Conservation (phyloP, 2,888 invertebrate genomes). For the Steinernema carpocapsae region DNA sequence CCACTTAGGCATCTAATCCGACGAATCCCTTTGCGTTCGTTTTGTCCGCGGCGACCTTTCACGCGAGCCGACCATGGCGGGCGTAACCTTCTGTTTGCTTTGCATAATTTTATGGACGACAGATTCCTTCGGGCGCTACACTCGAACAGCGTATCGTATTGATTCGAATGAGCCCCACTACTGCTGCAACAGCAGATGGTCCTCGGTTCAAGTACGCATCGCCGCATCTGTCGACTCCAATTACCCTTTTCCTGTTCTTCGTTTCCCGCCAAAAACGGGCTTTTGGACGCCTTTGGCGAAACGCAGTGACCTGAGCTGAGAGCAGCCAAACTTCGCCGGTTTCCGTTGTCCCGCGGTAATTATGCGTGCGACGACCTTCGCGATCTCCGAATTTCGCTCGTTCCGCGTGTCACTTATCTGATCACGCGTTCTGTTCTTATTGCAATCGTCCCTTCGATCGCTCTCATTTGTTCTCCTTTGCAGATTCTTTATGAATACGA, state of each 20-base stretch:
- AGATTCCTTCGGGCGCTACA: neutral
- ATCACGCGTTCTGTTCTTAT: no score
- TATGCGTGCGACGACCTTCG: conserved; percentile 4
- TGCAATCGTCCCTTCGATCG: conserved; percentile 1
- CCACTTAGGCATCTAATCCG: neutral
- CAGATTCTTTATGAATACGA: conserved; percentile 3
- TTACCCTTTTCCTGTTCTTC: neutral
- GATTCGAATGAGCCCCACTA: neutral
- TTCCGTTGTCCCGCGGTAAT: neutral
- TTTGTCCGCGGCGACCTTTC: neutral
- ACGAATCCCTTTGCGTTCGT: neutral
- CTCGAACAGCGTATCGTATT: neutral
- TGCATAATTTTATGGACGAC: neutral
- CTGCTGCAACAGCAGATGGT: conserved; percentile 14
- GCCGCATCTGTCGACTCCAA: conserved; percentile 22
- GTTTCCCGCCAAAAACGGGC: conserved; percentile 22
- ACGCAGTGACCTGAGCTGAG: neutral
- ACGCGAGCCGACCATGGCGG: neutral
- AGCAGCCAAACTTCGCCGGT: neutral
- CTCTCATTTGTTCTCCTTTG: neutral
- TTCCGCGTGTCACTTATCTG: neutral
- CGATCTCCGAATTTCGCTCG: neutral
- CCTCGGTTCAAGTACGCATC: neutral
- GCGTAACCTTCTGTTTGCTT: neutral
- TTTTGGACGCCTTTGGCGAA: neutral